Conservation (phyloP, 2,113 vertebrate species). For the Strix aluco region DNA sequence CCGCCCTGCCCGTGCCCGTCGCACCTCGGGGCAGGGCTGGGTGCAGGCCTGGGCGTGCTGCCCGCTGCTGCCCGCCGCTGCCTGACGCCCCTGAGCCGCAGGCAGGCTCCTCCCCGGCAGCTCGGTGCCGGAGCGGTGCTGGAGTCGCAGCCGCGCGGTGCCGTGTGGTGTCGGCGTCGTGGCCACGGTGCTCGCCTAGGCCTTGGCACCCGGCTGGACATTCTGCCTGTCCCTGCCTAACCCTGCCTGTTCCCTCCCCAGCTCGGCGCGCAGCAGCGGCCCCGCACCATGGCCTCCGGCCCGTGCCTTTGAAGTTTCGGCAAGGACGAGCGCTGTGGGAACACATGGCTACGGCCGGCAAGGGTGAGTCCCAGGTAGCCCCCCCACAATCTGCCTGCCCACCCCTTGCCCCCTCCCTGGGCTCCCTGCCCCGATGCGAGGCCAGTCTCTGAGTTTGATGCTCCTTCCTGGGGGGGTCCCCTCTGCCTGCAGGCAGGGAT, state of each 20-base stretch:
- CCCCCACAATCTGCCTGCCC: neutral
- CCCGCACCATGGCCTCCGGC: neutral
- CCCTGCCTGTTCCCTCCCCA: neutral
- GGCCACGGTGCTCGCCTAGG: neutral
- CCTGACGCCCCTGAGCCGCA: neutral
- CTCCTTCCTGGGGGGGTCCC: neutral
- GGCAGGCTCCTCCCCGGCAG: neutral
- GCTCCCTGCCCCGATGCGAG: neutral
- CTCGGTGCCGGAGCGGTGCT: neutral
- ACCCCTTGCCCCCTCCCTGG: neutral
- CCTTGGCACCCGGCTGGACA: fast-evolving
- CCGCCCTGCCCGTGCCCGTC: neutral
- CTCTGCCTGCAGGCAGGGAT: neutral
- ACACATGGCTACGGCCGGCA: neutral
- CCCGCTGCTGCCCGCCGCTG: neutral
- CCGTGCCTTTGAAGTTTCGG: neutral
- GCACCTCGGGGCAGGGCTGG: neutral
- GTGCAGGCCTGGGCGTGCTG: neutral
- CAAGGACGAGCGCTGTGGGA: neutral
- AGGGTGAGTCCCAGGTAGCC: neutral
- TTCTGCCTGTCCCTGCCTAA: neutral
- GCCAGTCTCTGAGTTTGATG: neutral
- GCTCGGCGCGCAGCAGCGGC: neutral
- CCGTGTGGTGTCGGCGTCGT: neutral
- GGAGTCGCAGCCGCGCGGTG: neutral